Base-by-base conservation (phyloP, 2,888 invertebrate species). In the Nesidiocoris tenuis region DNA sequence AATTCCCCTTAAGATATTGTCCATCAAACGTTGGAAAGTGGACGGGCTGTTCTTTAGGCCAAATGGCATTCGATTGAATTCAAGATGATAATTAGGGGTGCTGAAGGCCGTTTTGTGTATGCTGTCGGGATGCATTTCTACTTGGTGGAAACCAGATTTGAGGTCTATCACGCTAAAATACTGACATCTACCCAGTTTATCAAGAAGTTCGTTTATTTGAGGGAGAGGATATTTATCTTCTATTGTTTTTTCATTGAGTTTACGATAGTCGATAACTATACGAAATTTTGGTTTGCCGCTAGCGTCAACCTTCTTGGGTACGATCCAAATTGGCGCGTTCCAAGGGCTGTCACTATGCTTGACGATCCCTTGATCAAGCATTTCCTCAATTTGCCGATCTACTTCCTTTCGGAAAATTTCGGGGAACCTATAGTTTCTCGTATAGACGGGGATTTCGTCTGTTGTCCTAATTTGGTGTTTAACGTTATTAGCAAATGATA, bases 131-230 rank as follows among this genome's bases (percentile, higher is more conserved):
- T 24, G 19, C 54, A 75, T n/a, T 59, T 80, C 77, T 17, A 81
- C 79, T 68, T 80, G 80, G 39, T 81, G 80, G 54, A 79, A 81
- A 0, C 81, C 80, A 17, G 64, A 68, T 16, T 79, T 79, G 0
- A 81, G 61, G 39, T 81, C 80, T 2, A 81, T 75, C 0, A 78
- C 78, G 0, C 79, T 77, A 59, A 81, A 81, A 56, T 80, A 80
- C 16, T 77, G 74, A 0, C 77, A 74, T 22, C 74, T 68, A 0
- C 80, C 80, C 54, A 80, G 61, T 59, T 79, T 78, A 25, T 80
- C 79, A 9, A 80, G 61, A 22, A 80, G 77, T 39, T 81, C 80
- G 1, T 16, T 22, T 2, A 75, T 75, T 12, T 75, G 67, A 2
- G 68, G 75, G 7, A 67, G 39, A n/a, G n/a, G n/a, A n/a, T n/a